A percentile compares a stretch with the other conserved stretches of the same genome.
Evolutionary conservation across 2,113 vertebrate genomes (phyloP).

Genomic region (Xiphophorus couchianus): DNA sequence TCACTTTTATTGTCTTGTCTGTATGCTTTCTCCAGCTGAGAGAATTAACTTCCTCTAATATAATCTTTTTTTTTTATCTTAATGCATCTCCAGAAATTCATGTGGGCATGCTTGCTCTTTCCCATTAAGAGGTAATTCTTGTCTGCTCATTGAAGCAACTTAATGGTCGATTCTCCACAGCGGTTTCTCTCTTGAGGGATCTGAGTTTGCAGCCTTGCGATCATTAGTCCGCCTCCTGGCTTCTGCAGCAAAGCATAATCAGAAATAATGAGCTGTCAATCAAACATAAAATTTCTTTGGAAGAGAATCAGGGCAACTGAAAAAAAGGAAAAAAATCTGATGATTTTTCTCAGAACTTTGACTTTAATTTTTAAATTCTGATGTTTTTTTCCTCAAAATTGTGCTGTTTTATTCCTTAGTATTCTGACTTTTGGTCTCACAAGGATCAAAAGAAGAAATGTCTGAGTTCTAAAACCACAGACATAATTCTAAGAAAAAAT

Average conservation of each 20-base stretch:
- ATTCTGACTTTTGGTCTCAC: too few species aligned
- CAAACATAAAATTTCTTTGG: background rate
- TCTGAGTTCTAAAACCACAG: too few species aligned
- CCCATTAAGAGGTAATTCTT: slow-evolving; percentile 33
- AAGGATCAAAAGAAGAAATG: too few species aligned
- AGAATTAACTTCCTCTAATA: slow-evolving; percentile 40
- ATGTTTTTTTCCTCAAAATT: too few species aligned
- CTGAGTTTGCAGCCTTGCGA: slow-evolving; percentile 20
- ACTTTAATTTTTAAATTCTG: too few species aligned
- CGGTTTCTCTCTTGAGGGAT: slow-evolving; percentile 26
- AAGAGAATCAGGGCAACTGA: too few species aligned
- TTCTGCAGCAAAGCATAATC: slow-evolving; percentile 39
- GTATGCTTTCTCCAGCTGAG: slow-evolving; percentile 6
- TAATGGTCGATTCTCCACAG: slow-evolving; percentile 29
- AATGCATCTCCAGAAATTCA: slow-evolving; percentile 33
- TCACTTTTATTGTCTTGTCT: background rate
- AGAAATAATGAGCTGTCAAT: slow-evolving; percentile 15
- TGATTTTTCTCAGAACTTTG: too few species aligned
- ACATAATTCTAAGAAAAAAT: too few species aligned
- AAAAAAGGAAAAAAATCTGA: too few species aligned
- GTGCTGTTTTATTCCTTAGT: too few species aligned
- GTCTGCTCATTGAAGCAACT: slow-evolving; percentile 16
- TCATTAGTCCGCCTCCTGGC: slow-evolving; percentile 27
- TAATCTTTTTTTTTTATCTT: slow-evolving; percentile 17
- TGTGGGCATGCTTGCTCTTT: slow-evolving; percentile 7